phyloP scores from a whole-genome alignment of 1,140 invertebrate species.

The Trinorchestia longiramus region DNA sequence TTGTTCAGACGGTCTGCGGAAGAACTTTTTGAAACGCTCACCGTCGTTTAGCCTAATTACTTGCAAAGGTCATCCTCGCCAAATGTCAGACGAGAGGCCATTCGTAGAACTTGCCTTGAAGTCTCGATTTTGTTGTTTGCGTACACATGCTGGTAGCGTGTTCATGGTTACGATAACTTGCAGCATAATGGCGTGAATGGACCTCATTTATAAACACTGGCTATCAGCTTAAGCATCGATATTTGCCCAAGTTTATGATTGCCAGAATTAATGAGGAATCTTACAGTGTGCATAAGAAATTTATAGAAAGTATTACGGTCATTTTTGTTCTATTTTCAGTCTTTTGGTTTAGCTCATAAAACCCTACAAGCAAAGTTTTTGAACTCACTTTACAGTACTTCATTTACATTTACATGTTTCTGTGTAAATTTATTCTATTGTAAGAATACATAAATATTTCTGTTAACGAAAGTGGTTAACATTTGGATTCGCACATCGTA shows the following conservation, averaged over 20 bases:
- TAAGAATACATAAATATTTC: neutral
- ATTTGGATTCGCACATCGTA: neutral
- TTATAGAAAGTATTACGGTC: neutral
- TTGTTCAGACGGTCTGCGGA: neutral
- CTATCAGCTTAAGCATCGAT: neutral
- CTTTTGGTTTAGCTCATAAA: neutral
- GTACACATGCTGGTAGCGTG: neutral
- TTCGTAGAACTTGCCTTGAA: neutral
- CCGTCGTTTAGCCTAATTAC: slow-evolving; percentile 41
- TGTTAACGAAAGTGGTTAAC: neutral
- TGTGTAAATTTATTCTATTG: neutral
- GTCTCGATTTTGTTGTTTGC: neutral
- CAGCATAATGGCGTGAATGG: neutral
- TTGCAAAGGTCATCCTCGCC: slow-evolving; percentile 23
- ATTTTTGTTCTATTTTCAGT: neutral
- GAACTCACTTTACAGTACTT: neutral
- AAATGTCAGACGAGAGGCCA: slow-evolving; percentile 18
- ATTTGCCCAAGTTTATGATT: neutral
- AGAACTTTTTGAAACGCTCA: neutral
- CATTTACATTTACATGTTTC: neutral
- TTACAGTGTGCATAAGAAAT: neutral
- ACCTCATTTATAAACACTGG: neutral
- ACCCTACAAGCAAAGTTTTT: neutral
- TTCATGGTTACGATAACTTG: neutral
- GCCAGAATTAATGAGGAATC: neutral